These are phyloP conservation scores for Eudasyphora cyanicolor DNA, from an alignment of 2,888 invertebrate genomes.

Conservation along the genomic window DNA sequence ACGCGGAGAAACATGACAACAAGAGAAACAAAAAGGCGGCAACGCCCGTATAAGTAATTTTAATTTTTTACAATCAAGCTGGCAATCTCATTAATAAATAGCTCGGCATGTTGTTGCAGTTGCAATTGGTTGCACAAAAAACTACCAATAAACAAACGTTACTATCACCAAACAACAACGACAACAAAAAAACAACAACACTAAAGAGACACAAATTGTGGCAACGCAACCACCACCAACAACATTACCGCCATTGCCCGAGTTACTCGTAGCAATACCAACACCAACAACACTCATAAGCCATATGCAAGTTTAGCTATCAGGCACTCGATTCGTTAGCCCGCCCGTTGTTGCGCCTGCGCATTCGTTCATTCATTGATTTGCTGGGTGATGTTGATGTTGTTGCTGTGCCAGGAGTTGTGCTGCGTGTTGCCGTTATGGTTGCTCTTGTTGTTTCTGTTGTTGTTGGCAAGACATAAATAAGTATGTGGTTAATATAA, in stretches of 20 bases:
- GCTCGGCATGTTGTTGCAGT: constrained; percentile 74
- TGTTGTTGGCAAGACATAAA: constrained; percentile 16
- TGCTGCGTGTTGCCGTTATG: constrained; percentile 49
- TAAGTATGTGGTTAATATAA: constrained; percentile 45
- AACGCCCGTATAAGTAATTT: constrained; percentile 65
- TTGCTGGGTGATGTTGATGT: neutral
- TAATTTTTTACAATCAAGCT: constrained; percentile 74
- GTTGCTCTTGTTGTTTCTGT: constrained; percentile 50
- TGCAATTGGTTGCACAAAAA: constrained; percentile 65
- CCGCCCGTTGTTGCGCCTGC: neutral
- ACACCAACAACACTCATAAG: neutral
- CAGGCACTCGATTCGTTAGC: constrained; percentile 5
- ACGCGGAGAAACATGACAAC: too few species aligned
- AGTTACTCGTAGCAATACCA: neutral
- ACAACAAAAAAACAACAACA: constrained; percentile 12
- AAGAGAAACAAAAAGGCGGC: too few species aligned
- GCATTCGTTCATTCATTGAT: neutral
- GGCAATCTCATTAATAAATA: constrained; percentile 79
- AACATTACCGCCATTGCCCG: constrained; percentile 13
- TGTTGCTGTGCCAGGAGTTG: neutral
- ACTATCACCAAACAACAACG: constrained; percentile 52
- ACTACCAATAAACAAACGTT: constrained; percentile 65
- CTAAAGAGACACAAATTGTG: constrained; percentile 3
- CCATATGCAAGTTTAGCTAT: neutral
- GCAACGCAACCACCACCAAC: constrained; percentile 34